Evolutionary conservation across 2,797 vertebrate genomes (phyloP), one percentile per base, ranked within the genome.

Genomic region (Sylvia borin): DNA sequence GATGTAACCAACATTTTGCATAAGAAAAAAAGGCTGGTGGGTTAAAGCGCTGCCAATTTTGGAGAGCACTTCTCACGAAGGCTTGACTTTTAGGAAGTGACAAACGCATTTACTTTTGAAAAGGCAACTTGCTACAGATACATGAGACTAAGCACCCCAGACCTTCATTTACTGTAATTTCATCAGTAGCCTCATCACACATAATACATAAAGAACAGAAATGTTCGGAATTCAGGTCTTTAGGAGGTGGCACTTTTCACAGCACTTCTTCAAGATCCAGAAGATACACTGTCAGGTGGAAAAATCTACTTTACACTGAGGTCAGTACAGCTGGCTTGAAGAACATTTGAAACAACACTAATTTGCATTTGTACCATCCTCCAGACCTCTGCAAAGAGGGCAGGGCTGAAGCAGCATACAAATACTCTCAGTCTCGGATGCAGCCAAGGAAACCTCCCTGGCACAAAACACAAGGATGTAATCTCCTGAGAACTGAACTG

Each of bases 31-130:
- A 72, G 48, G 22, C 21, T 57, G 48, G 64, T 84, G 84, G 47
- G 34, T 92, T 78, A 93, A 84, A 94, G 71, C 0, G 1, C 70
- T 94, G 95, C 94, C 95, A 96, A 76, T 78, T 96, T 93, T 96
- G 87, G 85, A 95, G 95, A 96, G 94, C 93, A 95, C 94, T 93
- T 93, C 92, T 95, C 74, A 94, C 55, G 81, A 85, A 95, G 90
- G 54, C 92, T 96, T 96, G 94, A 95, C 93, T 96, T 97, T 96
- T 94, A 93, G 67, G 68, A 94, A 88, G 91, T 65, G 88, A 95
- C 81, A 95, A 96, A 94, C 0, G 1, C 74, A 61, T 88, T 88
- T 38, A 86, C 80, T 88, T 84, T 80, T 72, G 57, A 96, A 94
- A 96, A 90, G 72, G 43, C 89, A 96, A 83, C 62, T 34, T 85